Percentiles rank a stretch among this genome's conserved stretches.
Evolutionary conservation across 2,113 vertebrate genomes (phyloP).

Genomic region (Rhombomys opimus): DNA sequence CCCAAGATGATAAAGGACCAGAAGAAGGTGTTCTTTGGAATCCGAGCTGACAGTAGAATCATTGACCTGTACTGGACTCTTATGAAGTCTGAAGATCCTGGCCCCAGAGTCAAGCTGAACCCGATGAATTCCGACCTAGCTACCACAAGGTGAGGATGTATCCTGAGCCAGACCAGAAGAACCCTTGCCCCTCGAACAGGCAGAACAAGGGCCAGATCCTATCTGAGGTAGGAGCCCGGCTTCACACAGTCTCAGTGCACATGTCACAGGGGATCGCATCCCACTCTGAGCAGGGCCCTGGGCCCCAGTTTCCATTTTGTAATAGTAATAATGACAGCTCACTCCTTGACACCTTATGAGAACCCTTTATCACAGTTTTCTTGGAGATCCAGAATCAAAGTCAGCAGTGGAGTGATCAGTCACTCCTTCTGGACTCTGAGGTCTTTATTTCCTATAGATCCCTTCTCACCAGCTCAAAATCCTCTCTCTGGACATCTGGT

Average conservation of each 20-base stretch:
- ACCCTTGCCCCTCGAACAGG: background rate
- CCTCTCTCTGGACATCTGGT: background rate
- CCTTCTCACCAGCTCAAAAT: background rate
- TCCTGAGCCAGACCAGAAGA: background rate
- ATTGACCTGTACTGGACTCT: slow-evolving; percentile 90
- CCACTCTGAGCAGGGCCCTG: background rate
- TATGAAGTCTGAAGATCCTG: slow-evolving; percentile 82
- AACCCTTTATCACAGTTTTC: background rate
- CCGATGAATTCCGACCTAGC: rapidly evolving
- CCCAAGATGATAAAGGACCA: slow-evolving; percentile 84
- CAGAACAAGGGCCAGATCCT: background rate
- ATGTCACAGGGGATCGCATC: background rate
- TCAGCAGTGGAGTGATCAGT: background rate
- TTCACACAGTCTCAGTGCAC: too few relatives aligned
- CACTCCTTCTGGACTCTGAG: background rate
- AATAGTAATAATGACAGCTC: background rate
- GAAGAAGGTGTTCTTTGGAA: slow-evolving; percentile 89
- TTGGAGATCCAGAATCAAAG: background rate
- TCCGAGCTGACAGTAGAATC: slow-evolving; percentile 86
- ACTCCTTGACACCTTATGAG: background rate
- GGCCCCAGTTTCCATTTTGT: background rate
- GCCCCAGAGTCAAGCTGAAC: rapidly evolving
- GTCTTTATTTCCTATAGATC: background rate
- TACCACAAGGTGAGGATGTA: slow-evolving; percentile 87
- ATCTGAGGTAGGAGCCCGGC: background rate